A percentile compares a stretch with the other conserved stretches of the same genome.
Conservation (phyloP, 2,113 vertebrate species). For the Orycteropus afer region DNA sequence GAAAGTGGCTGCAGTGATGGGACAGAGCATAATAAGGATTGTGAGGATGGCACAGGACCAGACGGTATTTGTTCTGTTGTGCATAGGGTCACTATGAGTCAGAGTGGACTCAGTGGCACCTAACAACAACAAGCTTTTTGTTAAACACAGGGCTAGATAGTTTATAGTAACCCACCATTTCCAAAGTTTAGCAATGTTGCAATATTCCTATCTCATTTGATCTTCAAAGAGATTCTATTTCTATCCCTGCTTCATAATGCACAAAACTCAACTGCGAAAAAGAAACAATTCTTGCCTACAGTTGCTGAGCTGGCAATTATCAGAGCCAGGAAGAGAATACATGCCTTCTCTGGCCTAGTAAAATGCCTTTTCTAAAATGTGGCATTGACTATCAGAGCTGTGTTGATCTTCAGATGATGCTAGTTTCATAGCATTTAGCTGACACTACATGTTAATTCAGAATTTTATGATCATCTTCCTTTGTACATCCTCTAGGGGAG, state of each 20-base stretch:
- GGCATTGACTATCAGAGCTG: not conserved
- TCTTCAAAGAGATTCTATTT: conserved; percentile 53
- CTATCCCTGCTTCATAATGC: not conserved
- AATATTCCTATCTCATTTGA: conserved; percentile 31
- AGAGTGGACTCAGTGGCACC: no score
- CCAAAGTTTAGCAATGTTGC: conserved; percentile 46
- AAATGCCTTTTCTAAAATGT: not conserved
- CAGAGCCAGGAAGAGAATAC: not conserved
- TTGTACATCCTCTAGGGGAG: not conserved
- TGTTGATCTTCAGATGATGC: not conserved
- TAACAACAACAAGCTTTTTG: no score
- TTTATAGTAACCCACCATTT: conserved; percentile 6
- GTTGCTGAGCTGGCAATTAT: not conserved
- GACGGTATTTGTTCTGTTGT: no score
- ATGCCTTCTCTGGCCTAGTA: not conserved
- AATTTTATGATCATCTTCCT: conserved; percentile 29
- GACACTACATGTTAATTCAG: not conserved
- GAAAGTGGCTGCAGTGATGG: no score
- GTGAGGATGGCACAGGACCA: no score
- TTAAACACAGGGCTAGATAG: not conserved
- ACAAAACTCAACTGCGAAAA: conserved; percentile 12
- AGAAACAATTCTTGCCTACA: conserved; percentile 14
- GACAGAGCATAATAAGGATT: no score
- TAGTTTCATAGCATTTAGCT: conserved; percentile 27
- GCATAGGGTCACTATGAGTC: no score